phyloP scores from a whole-genome alignment of 2,888 invertebrate genomes.

The Pemphredon lugubris region DNA sequence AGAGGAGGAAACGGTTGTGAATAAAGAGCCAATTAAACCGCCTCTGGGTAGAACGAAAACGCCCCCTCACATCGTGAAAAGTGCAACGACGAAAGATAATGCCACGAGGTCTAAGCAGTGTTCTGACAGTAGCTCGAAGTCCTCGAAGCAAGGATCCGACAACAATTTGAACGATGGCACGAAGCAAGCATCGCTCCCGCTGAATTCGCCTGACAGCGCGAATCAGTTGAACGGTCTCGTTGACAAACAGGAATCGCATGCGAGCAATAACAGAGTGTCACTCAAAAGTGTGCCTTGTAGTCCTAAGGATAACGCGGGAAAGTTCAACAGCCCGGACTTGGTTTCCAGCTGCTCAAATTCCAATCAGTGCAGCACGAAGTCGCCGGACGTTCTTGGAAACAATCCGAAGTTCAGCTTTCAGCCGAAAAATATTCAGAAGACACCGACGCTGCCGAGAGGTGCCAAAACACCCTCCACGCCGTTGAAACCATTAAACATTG shows the following conservation, averaged over 20 bases:
- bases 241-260: constrained; percentile 64
- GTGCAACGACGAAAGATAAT: constrained; percentile 56
- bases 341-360: constrained; percentile 86
- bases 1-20: constrained; percentile 55
- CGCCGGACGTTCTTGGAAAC: constrained; percentile 80
- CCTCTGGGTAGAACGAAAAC: constrained; percentile 70
- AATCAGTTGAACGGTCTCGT: constrained; percentile 54
- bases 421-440: constrained; percentile 76
- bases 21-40: constrained; percentile 69
- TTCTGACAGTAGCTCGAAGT: constrained; percentile 57
- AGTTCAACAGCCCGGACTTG: constrained; percentile 86
- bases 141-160: constrained; percentile 52
- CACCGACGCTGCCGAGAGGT: constrained; percentile 78
- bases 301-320: constrained; percentile 69
- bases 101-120: constrained; percentile 37
- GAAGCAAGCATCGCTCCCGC: constrained; percentile 32
- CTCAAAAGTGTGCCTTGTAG: constrained; percentile 69
- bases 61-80: constrained; percentile 60
- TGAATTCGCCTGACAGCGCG: constrained; percentile 33
- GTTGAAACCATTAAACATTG: constrained; percentile 82
- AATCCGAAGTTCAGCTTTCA: constrained; percentile 48
- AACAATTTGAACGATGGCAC: constrained; percentile 46
- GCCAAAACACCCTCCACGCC: constrained; percentile 78
- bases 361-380: constrained; percentile 81
- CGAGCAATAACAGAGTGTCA: constrained; percentile 42